phyloP scores from a whole-genome alignment of 1,140 invertebrate species.

The Cheumatopsyche charites region DNA sequence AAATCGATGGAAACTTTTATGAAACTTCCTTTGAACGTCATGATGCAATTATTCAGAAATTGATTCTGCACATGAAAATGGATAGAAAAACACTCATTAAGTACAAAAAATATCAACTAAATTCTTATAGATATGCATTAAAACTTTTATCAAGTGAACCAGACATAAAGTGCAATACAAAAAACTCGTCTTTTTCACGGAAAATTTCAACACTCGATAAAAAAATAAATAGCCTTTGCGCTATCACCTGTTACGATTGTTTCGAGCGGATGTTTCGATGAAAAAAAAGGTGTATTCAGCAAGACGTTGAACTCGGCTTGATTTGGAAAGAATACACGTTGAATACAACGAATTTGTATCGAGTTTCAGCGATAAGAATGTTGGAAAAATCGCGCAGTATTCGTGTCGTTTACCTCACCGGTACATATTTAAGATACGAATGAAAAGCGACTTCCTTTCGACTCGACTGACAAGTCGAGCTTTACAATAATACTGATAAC shows the following conservation, averaged over 20 bases:
- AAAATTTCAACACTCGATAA: too few species aligned
- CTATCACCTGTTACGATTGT: conserved; percentile 15
- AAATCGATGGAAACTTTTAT: too few species aligned
- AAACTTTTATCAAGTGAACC: too few species aligned
- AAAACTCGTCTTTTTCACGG: too few species aligned
- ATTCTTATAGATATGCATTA: too few species aligned
- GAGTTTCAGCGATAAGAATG: neutral
- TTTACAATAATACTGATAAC: conserved; percentile 22
- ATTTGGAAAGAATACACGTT: neutral
- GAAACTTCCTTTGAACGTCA: too few species aligned
- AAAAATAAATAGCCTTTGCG: neutral
- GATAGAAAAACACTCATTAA: too few species aligned
- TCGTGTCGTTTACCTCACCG: conserved; percentile 34
- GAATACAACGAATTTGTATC: neutral
- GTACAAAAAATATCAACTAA: too few species aligned
- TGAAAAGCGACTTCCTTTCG: conserved; percentile 37
- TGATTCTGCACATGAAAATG: too few species aligned
- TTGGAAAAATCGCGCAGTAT: conserved; percentile 27
- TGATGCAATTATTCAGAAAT: too few species aligned
- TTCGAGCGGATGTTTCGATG: conserved; percentile 13
- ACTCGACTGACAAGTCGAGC: conserved; percentile 30
- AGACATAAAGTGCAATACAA: too few species aligned
- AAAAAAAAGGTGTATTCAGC: neutral
- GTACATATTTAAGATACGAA: conserved; percentile 32
- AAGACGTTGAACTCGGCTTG: conserved; percentile 12